Conservation (phyloP, 2,113 vertebrate genomes). For the Apistogramma diplotaenia region DNA sequence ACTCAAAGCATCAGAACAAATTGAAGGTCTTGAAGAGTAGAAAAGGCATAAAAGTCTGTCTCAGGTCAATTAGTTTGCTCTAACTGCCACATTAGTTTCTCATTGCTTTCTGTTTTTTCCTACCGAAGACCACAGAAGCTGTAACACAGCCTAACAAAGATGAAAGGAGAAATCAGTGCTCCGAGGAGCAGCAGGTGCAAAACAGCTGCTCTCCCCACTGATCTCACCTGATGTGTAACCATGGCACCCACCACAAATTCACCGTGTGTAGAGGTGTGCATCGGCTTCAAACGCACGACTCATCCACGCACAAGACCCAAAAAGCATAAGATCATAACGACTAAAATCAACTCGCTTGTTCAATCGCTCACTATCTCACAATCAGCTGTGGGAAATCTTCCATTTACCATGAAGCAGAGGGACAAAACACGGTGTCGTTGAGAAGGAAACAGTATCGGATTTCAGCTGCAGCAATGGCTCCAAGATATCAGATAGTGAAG, state of each 20-base stretch:
- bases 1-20: background rate
- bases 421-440: background rate
- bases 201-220: constrained; percentile 45
- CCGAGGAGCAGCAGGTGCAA: constrained; percentile 47
- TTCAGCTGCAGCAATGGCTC: background rate
- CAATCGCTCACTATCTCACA: background rate
- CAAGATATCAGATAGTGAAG: background rate
- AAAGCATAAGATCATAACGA: background rate
- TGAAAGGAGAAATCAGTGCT: background rate
- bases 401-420: background rate
- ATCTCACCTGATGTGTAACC: constrained; percentile 64
- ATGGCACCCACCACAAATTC: constrained; percentile 52
- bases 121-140: background rate
- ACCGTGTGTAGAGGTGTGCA: background rate
- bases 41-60: background rate
- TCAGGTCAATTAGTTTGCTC: background rate
- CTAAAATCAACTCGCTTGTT: background rate
- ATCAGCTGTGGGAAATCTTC: background rate
- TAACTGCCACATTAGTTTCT: background rate
- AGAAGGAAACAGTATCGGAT: background rate
- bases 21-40: background rate
- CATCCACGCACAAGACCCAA: background rate
- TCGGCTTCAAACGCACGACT: background rate
- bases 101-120: background rate
- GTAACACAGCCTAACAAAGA: background rate